A percentile compares a stretch with the other conserved stretches of the same genome.
phyloP scores from a whole-genome alignment of 2,113 vertebrate species.

The Lampris megalopsis region DNA sequence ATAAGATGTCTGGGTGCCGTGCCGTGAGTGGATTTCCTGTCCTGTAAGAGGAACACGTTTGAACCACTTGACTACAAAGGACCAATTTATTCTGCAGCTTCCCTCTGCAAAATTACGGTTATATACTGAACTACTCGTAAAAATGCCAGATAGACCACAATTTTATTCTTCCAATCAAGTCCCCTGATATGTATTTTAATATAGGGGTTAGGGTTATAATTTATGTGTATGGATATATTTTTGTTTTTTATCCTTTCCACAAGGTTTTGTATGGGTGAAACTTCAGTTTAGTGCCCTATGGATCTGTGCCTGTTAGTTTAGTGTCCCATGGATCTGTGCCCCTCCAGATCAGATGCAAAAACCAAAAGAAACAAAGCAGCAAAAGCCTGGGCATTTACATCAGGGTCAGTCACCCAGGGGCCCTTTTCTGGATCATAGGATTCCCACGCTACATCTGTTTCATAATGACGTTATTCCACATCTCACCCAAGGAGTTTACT shows the following conservation, averaged over 20 bases:
- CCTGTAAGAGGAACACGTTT: background rate
- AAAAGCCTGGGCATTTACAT: background rate
- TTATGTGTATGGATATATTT: background rate
- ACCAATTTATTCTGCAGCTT: too few relatives aligned
- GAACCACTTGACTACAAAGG: too few relatives aligned
- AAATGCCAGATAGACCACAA: too few relatives aligned
- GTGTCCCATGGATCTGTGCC: background rate
- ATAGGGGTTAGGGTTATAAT: background rate
- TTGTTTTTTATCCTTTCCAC: background rate
- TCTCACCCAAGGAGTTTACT: slow-evolving; percentile 38
- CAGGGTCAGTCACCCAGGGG: background rate
- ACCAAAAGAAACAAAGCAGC: background rate
- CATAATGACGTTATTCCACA: slow-evolving; percentile 28
- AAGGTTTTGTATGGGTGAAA: background rate
- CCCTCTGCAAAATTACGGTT: too few relatives aligned
- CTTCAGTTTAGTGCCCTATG: background rate
- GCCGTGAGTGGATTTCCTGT: too few relatives aligned
- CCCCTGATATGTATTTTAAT: background rate
- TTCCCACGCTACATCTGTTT: slow-evolving; percentile 41
- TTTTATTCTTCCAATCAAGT: too few relatives aligned
- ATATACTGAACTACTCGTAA: too few relatives aligned
- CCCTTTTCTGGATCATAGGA: slow-evolving; percentile 24
- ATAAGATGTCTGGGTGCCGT: too few relatives aligned
- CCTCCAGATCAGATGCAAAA: background rate
- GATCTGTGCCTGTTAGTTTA: background rate